A percentile compares a stretch with the other conserved stretches of the same genome.
phyloP scores from a whole-genome alignment of 1,140 invertebrate species.

The Drosophila rufa region DNA sequence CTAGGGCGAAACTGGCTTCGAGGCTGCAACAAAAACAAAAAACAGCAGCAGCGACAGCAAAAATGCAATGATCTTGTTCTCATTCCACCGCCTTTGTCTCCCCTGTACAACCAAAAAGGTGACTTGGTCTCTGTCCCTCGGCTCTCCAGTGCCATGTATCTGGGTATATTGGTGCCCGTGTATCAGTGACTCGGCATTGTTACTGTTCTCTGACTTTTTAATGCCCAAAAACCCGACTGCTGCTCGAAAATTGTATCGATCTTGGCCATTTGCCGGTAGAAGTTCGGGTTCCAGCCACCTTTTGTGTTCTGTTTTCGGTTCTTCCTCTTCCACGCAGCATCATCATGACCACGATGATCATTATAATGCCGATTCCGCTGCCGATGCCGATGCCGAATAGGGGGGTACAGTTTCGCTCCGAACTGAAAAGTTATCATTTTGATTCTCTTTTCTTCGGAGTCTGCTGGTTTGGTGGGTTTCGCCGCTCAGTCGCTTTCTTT shows the following conservation, averaged over 20 bases:
- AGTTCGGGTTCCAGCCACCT: conserved; percentile 58
- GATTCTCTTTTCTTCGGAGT: conserved; percentile 51
- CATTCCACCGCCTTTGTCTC: conserved; percentile 54
- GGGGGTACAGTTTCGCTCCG: conserved; percentile 81
- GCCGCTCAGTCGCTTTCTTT: conserved; percentile 63
- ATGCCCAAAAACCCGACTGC: conserved; percentile 71
- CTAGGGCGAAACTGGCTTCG: conserved; percentile 68
- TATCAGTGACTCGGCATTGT: conserved; percentile 72
- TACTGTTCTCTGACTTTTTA: conserved; percentile 80
- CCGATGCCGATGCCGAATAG: conserved; percentile 49
- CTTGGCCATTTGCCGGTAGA: conserved; percentile 52
- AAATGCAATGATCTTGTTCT: conserved; percentile 77
- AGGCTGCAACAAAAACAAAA: conserved; percentile 44
- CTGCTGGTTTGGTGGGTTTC: conserved; percentile 58
- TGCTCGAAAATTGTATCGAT: conserved; percentile 76
- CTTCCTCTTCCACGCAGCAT: conserved; percentile 63
- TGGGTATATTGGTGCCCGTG: conserved; percentile 33
- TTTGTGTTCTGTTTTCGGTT: conserved; percentile 70
- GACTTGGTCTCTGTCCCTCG: conserved; percentile 37
- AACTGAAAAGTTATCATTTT: conserved; percentile 81
- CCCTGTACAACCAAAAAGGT: conserved; percentile 38
- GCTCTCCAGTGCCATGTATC: conserved; percentile 26
- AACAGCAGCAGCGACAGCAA: conserved; percentile 40
- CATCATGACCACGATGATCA: conserved; percentile 58
- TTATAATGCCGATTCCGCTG: conserved; percentile 43